A percentile compares a stretch with the other conserved stretches of the same genome.
Evolutionary conservation across 2,113 vertebrate species (phyloP).

Genomic region (Casuarius casuarius): DNA sequence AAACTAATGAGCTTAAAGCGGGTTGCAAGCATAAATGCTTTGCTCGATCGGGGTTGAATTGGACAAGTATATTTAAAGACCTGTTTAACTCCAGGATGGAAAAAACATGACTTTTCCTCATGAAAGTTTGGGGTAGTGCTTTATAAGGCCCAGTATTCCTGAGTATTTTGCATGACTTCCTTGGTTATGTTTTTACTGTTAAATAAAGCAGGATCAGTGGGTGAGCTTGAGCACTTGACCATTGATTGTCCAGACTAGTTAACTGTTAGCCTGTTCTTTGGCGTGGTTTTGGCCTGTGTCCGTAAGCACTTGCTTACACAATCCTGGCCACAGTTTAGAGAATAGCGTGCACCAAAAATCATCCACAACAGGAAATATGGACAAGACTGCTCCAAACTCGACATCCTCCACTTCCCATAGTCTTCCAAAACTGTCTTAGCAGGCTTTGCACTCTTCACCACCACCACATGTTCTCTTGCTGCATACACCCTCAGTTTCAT

Average conservation of each 20-base stretch:
- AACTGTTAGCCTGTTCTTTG: neutral
- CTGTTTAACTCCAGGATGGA: neutral
- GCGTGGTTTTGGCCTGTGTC: neutral
- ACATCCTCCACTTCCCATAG: rapidly evolving
- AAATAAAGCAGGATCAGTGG: neutral
- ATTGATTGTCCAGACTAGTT: neutral
- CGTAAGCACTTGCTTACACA: neutral
- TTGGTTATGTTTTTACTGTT: neutral
- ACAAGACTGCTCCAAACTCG: rapidly evolving
- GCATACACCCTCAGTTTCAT: neutral
- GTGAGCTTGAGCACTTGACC: neutral
- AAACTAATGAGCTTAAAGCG: neutral
- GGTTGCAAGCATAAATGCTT: neutral
- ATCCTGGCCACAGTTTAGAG: neutral
- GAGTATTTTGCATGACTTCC: neutral
- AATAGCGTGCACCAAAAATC: neutral
- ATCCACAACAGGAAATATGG: neutral
- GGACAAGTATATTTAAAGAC: neutral
- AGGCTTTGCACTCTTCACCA: neutral
- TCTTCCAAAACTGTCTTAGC: neutral
- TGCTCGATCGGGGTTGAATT: neutral
- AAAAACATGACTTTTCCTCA: neutral
- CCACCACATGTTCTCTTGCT: neutral
- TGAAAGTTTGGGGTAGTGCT: neutral
- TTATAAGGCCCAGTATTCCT: neutral